Evolutionary conservation across 2,113 vertebrate species (phyloP).

Genomic region (Cryptotis parvus): DNA sequence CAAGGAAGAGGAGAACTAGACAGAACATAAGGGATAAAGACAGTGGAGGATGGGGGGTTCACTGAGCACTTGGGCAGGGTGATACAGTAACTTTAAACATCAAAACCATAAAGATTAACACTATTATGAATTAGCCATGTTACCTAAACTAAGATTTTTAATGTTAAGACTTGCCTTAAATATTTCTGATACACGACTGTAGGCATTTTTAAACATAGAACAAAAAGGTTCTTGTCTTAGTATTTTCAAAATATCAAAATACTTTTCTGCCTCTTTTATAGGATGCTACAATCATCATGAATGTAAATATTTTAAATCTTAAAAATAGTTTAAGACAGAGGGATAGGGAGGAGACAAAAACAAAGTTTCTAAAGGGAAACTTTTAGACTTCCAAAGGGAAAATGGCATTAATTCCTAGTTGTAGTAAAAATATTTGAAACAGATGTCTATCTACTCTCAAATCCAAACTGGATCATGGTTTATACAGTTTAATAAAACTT

Average conservation of each 20-base stretch:
- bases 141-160: too few species aligned
- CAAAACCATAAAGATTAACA: too few species aligned
- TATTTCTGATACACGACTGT: not conserved
- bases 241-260: constrained; percentile 30
- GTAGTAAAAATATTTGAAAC: constrained; percentile 76
- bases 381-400: constrained; percentile 29
- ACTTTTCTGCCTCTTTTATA: not conserved
- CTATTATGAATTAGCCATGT: too few species aligned
- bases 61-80: too few species aligned
- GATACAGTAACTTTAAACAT: too few species aligned
- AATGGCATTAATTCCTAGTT: constrained; percentile 64
- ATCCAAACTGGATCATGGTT: constrained; percentile 73
- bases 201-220: constrained; percentile 29
- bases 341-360: constrained; percentile 34
- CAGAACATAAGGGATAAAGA: too few species aligned
- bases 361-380: constrained; percentile 56
- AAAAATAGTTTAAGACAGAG: constrained; percentile 30
- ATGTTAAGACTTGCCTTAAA: not conserved
- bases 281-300: not conserved
- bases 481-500: constrained; percentile 79
- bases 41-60: too few species aligned
- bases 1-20: too few species aligned
- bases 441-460: constrained; percentile 72
- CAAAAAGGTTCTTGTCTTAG: not conserved
- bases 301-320: constrained; percentile 46